Base-by-base conservation (phyloP, 2,797 vertebrate genomes). In the Lindbergichthys nudifrons region DNA sequence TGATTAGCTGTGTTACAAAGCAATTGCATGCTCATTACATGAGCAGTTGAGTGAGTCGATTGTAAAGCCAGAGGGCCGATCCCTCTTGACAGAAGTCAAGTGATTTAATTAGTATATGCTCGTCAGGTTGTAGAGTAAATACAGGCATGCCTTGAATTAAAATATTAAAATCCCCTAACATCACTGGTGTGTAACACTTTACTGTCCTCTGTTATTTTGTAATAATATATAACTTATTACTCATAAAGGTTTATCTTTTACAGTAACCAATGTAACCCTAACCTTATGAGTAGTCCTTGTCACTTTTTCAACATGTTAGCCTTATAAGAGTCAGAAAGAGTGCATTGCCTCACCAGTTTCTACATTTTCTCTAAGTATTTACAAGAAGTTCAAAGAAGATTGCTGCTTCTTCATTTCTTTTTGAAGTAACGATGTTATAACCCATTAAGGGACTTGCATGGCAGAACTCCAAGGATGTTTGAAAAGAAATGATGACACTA, bases 1-100 rank as follows among this genome's bases (percentile, higher is more conserved):
- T 73, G 82, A 92, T 92, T 91, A 92, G 88, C 79, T 77, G 62
- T 70, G 77, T 88, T 89, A 87, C 87, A 88, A 88, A 92, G 88
- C 89, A 85, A 86, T 89, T 79, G 77, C 76, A 88, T 73, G 83
- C 87, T 88, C 87, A 86, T 93, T 91, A 89, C 81, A 86, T 56
- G 73, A 85, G 73, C 76, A 84, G 81, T 75, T 82, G 75, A 82
- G 65, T 87, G 82, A 90, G 85, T 63, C 52, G 26, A 71, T 75
- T 79, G 51, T 71, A 53, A 70, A 71, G 70, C 80, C 70, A 65
- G 41, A 72, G 57, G 72, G 65, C 48, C 11, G 23, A 77, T 80
- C 61, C 73, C 74, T 77, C 73, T 70, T 62, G 47, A 62, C 46
- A 75, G 70, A 64, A 76, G 58, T 54, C 36, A 87, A 65, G 46